Base-by-base conservation (phyloP, 2,113 vertebrate species). In the Gulo gulo region DNA sequence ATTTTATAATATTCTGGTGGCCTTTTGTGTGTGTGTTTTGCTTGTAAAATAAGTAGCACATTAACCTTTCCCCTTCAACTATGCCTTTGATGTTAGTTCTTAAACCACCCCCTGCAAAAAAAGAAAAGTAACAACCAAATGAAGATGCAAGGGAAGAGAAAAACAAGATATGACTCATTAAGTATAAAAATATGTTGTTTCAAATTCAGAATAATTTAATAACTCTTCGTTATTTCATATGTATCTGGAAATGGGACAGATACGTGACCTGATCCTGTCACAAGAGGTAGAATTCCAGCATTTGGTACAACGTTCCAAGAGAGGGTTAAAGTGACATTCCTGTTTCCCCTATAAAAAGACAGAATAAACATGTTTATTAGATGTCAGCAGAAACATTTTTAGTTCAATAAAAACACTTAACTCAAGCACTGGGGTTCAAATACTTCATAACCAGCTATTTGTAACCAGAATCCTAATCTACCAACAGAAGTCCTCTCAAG, bases 281-380 rank as follows among this genome's bases (percentile, higher is more conserved):
- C 99, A 89, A 99, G 99, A 97, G 99, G 99, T 97, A 99, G 99
- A 97, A 99, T 99, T 97, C 99, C 99, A 81, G 99, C 99, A 63
- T 99, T 99, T 96, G 99, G 99, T 97, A 99, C 99, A 20, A 99
- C 99, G 14, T 99, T 99, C 99, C 99, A 99, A 11, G 99, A 99
- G n/a, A 99, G 99, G 6, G 99, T 99, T 96, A 99, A 98, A 16
- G 99, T 99, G 98, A 99, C 99, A 92, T 99, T 99, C 98, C 99
- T 99, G 98, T 99, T 99, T 97, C 99, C 99, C 99, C 99, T 99
- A 98, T 20, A 95, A 97, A 98, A 98, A 88, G 81, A 98, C 59
- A 86, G 11, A 85, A 97, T 8, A 83, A 96, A 97, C 80, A 69
- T 36, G 7, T 69, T 69, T 69, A 36, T 36, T 69, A 98, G 50